Evolutionary conservation across 2,888 invertebrate genomes (phyloP).

Genomic region (Callyntrura sp.): DNA sequence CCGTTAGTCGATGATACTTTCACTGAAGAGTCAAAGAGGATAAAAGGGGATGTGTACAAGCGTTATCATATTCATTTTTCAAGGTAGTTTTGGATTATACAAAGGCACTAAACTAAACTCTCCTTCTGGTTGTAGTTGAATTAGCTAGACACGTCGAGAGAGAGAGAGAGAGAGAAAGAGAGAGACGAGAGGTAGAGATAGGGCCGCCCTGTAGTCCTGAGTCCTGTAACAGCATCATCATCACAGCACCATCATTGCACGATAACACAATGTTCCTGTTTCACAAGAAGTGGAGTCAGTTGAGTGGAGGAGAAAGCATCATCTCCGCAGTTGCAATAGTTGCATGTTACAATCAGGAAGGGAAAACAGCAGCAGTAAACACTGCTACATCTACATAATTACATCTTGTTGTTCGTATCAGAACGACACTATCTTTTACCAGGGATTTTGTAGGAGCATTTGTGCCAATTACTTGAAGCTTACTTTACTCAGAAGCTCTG

Average conservation of each 20-base stretch:
- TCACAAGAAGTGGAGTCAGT: background rate
- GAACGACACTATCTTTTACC: constrained; percentile 18
- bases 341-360: background rate
- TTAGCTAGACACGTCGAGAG: background rate
- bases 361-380: background rate
- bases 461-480: constrained; percentile 69
- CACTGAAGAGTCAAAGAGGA: constrained; percentile 60
- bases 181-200: too few relatives aligned
- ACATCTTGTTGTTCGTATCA: constrained; percentile 4
- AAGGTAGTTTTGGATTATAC: constrained; percentile 60
- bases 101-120: constrained; percentile 25
- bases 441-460: constrained; percentile 61
- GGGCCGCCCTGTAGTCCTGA: too few relatives aligned
- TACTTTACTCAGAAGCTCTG: too few relatives aligned
- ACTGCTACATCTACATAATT: constrained; percentile 33
- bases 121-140: constrained; percentile 9
- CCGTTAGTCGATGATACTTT: constrained; percentile 33
- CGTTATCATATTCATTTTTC: constrained; percentile 64
- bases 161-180: background rate
- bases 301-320: background rate
- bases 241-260: constrained; percentile 20
- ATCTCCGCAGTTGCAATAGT: background rate
- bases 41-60: constrained; percentile 49
- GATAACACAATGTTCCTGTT: constrained; percentile 27
- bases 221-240: constrained; percentile 38